A percentile compares a stretch with the other conserved stretches of the same genome.
Conservation (phyloP, 2,797 vertebrate genomes). For the Fringilla coelebs region DNA sequence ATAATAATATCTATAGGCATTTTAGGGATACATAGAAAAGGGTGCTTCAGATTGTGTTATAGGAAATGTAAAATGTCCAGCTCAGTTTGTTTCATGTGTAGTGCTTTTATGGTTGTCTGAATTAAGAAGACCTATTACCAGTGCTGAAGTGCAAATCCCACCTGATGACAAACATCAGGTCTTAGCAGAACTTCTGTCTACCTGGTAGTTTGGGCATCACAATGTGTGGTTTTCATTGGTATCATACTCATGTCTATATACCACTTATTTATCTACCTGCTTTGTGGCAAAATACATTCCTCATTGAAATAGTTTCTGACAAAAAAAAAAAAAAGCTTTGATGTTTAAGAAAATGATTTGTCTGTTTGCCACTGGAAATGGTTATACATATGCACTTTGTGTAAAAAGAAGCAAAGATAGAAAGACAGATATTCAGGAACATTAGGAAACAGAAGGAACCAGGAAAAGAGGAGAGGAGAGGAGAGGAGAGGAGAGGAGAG, state of each 20-base stretch:
- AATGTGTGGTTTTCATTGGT: not conserved
- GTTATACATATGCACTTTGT: not conserved
- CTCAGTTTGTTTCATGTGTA: not conserved
- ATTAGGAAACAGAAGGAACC: not conserved
- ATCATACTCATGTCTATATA: not conserved
- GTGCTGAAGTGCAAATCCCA: not conserved
- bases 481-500: too few relatives aligned
- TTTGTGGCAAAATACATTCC: not conserved
- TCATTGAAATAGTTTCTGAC: not conserved
- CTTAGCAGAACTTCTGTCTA: not conserved
- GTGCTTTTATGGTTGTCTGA: not conserved
- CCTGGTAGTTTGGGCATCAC: not conserved
- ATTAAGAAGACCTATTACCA: not conserved
- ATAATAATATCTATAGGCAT: not conserved
- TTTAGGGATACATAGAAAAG: not conserved
- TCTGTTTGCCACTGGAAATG: not conserved
- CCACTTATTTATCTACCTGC: not conserved
- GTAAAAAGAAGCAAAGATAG: not conserved
- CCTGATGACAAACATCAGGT: not conserved
- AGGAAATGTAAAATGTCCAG: not conserved
- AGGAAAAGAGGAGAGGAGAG: not conserved
- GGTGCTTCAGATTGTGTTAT: not conserved
- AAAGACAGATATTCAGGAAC: not conserved
- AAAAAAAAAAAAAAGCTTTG: too few relatives aligned
- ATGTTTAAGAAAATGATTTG: not conserved